Base-by-base conservation (phyloP, 2,888 invertebrate genomes). In the Lasius fuliginosus region DNA sequence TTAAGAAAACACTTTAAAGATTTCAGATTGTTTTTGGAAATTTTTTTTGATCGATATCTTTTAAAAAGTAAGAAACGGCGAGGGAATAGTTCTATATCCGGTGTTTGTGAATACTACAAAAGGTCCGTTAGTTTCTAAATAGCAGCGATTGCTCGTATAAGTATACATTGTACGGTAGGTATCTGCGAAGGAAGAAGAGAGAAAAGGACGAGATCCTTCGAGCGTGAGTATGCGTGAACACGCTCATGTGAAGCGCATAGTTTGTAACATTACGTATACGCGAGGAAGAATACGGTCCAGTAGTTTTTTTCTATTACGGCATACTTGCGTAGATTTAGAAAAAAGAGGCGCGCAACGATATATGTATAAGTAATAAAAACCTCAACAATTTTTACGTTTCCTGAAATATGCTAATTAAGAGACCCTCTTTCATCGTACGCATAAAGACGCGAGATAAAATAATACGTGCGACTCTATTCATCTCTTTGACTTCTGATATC, bases 191-290 rank as follows among this genome's bases (percentile, higher is more conserved):
- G 68, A 58, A 79, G 53, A 12, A n/a, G 67, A 73, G 36, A 71
- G 71, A 85, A 82, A 82, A 76, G 71, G 74, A 71, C 69, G 71
- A 82, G 67, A 40, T 60, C 74, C 79, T 58, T 53, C 62, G 65
- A 68, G 36, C 62, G 74, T 15, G 74, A 65, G 82, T 76, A 62
- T 64, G 83, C 71, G 83, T 67, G 73, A 30, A 36, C 30, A 81
- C 5, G 83, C 84, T 86, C 53, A 49, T 6, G 49, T 86, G 85
- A 58, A 82, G 83, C 85, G 85, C 69, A 36, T 75, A 83, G 42
- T 53, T 74, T 18, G 18, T 18, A 75, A 83, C 74, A 73, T 23
- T 62, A 76, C 81, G 81, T 85, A 58, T 60, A 76, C 76, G 77
- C 77, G 53, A 67, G 76, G 81, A 84, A 84, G 76, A 86, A 75